Evolutionary conservation across 2,888 invertebrate genomes (phyloP), one percentile per base, ranked within the genome.

Genomic region (Yponomeuta cagnagella): DNA sequence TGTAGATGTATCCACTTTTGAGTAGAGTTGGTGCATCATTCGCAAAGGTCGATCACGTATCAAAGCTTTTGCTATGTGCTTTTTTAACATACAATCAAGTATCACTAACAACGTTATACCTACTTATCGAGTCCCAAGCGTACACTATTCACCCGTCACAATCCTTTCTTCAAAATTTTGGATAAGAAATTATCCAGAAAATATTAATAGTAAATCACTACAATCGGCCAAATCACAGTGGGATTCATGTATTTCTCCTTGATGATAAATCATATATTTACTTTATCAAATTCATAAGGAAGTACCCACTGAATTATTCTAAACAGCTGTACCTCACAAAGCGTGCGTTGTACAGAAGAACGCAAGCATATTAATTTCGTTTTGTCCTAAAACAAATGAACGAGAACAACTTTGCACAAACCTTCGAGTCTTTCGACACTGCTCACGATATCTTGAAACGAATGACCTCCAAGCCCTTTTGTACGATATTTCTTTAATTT

Each of bases 31-130:
- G 15, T 15, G 52, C 52, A 15, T 58, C 52, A 58, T 69, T 52
- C 68, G 68, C 68, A 48, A 52, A 69, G 48, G 68, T 69, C 33
- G 67, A 23, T 15, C 48, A 69, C 68, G 48, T 52, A 43, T 31
- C 48, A 69, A 48, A 68, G 71, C 70, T 73, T 72, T 68, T 71
- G 73, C 72, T 72, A 72, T 73, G 73, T 73, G 73, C 73, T 73
- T 73, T 33, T 15, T 12, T 58, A n/a, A 69, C 9, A 15, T 69
- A 58, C 68, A 69, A 69, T 43, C 30, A 23, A 65, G 30, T 30
- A 65, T 65, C 30, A 65, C 65, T 30, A 31, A 31, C 65, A 65
- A 65, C 33, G 1, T 10, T 30, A 30, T 30, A 65, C 23, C 8
- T 65, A 65, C 30, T 30, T 23, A 30, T 8, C 63, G 5, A 64